Evolutionary conservation across 2,797 vertebrate species (phyloP), one percentile per base, ranked within the genome.

Genomic region (Glyptemys insculpta): DNA sequence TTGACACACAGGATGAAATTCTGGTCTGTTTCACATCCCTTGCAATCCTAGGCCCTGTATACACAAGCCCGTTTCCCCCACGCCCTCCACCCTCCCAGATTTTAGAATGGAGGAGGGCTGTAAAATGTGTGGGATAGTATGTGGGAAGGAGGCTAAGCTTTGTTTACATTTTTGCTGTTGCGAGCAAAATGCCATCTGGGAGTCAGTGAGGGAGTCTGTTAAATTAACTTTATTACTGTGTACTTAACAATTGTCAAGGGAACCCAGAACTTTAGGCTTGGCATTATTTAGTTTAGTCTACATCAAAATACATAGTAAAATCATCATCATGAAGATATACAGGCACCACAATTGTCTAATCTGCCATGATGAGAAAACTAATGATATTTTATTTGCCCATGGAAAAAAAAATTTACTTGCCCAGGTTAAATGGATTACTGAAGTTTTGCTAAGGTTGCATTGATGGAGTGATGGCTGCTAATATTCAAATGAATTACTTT

Each of bases 251-350:
- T 90, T 95, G 95, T 94, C 95, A 96, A 34, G 91, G 90, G 95
- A 92, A 76, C 88, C 49, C 57, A 81, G 88, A 79, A 85, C 59
- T 94, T 96, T 96, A 79, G 93, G 86, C 91, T 82, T 85, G 86
- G 80, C 86, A 94, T 97, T 96, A 15, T 0, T 97, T 93, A 95
- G 95, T 97, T 97, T 96, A 95, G 92, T 81, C 85, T 96, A 96
- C 93, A 97, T 97, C 96, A 96, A 97, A 97, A 97, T 95, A 97
- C 95, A 97, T 91, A 96, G 94, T 97, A 97, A 97, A 97, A 96
- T 87, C 47, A 59, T 68, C 65, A 68, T 95, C 89, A 88, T 96
- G 96, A 97, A 97, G 95, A 97, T 96, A 95, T 95, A 95, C 96
- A 96, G 96, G 91, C 94, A 80, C 91, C 25, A 2, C 62, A 88